Evolutionary conservation across 2,888 invertebrate genomes (phyloP).

Genomic region (Suillia variegata): DNA sequence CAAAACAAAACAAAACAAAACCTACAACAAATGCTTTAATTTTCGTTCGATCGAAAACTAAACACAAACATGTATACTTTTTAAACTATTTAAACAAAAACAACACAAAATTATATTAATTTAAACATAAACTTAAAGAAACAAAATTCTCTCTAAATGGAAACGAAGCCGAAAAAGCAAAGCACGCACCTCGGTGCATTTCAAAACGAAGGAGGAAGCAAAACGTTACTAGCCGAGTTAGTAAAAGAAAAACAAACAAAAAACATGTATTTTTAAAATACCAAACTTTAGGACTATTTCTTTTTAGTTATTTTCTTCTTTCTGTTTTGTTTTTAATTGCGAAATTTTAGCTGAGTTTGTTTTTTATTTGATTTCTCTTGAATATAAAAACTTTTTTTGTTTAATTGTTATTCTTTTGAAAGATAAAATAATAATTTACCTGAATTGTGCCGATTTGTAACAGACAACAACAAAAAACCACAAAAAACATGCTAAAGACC

Average conservation of each 20-base stretch:
- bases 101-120: background rate
- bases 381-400: background rate
- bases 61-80: constrained; percentile 16
- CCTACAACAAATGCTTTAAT: constrained; percentile 8
- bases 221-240: background rate
- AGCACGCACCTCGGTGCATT: background rate
- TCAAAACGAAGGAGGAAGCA: constrained; percentile 4
- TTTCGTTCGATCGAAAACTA: background rate
- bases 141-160: constrained; percentile 15
- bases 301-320: too few species aligned
- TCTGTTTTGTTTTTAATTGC: too few species aligned
- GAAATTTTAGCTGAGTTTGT: too few species aligned
- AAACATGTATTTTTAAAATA: background rate
- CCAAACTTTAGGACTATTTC: background rate
- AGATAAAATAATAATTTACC: too few species aligned
- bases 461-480: too few species aligned
- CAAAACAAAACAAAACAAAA: too few species aligned
- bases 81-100: constrained; percentile 12
- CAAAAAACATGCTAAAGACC: constrained; percentile 40
- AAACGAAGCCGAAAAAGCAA: background rate
- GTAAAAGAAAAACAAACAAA: background rate
- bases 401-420: too few species aligned
- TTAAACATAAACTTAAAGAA: background rate
- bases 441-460: too few species aligned
- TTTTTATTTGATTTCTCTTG: background rate